phyloP scores from a whole-genome alignment of 2,113 vertebrate species.

The Dromiciops gliroides region DNA sequence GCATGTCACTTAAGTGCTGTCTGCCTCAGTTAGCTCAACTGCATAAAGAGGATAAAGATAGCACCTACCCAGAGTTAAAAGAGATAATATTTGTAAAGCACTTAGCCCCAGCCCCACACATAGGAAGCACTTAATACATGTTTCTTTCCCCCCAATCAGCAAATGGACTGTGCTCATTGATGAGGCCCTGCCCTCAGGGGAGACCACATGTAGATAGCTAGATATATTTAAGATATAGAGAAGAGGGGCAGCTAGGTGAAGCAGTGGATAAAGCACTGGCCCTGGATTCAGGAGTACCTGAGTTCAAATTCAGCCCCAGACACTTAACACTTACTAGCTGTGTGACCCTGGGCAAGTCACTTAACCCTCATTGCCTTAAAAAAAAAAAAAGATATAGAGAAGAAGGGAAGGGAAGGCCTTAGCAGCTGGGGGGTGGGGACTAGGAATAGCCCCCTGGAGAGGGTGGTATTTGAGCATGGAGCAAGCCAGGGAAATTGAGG shows the following conservation, averaged over 20 bases:
- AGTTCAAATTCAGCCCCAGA: too few species aligned
- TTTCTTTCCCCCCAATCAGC: background rate
- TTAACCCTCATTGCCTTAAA: too few species aligned
- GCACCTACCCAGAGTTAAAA: too few species aligned
- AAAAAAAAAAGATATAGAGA: too few species aligned
- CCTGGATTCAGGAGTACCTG: too few species aligned
- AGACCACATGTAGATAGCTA: background rate
- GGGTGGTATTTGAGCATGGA: background rate
- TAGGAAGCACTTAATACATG: background rate
- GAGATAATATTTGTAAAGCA: too few species aligned
- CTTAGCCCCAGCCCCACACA: background rate
- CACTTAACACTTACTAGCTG: too few species aligned
- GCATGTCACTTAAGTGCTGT: background rate
- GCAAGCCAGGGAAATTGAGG: background rate
- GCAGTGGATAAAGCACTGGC: too few species aligned
- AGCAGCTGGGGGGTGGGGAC: background rate
- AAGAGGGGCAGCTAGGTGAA: too few species aligned
- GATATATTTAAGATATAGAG: background rate
- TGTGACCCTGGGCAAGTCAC: too few species aligned
- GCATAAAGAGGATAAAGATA: background rate
- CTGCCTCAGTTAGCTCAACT: background rate
- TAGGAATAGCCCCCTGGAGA: background rate
- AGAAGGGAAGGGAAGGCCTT: background rate
- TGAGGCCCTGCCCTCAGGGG: background rate
- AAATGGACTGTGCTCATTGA: background rate